A percentile compares a stretch with the other conserved stretches of the same genome.
phyloP scores from a whole-genome alignment of 2,888 invertebrate species.

The Dascillus cervinus region DNA sequence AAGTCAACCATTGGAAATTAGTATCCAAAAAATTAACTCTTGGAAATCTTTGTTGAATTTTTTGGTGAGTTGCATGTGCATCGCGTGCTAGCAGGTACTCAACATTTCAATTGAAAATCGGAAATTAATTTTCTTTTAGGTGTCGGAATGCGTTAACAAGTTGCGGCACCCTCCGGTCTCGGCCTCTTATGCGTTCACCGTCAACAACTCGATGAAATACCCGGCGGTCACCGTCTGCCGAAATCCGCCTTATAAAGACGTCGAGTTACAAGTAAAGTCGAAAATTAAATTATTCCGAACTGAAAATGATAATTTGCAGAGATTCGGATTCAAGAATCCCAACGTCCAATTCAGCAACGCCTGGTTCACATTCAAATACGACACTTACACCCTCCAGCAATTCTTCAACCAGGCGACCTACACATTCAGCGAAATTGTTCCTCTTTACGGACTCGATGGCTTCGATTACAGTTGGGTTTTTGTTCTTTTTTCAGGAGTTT shows the following conservation, averaged over 20 bases:
- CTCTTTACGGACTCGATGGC: conserved; percentile 49
- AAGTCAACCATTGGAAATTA: too few species aligned
- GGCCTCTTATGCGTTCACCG: conserved; percentile 58
- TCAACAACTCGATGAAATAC: conserved; percentile 58
- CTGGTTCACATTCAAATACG: conserved; percentile 54
- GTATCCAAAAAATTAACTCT: too few species aligned
- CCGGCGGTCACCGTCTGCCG: conserved; percentile 63
- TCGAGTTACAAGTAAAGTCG: conserved; percentile 47
- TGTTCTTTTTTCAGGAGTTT: too few species aligned
- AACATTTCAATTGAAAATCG: not conserved
- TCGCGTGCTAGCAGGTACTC: conserved; percentile 54
- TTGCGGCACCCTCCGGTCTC: conserved; percentile 55
- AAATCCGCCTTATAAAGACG: conserved; percentile 55
- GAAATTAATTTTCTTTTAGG: conserved; percentile 35
- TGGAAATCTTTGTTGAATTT: too few species aligned
- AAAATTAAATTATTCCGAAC: conserved; percentile 3
- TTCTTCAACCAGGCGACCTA: conserved; percentile 57
- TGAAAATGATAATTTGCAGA: conserved; percentile 31
- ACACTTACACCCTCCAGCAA: conserved; percentile 45
- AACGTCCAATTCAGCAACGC: conserved; percentile 39
- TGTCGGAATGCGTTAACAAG: conserved; percentile 53
- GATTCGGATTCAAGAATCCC: conserved; percentile 46
- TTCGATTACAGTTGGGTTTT: too few species aligned
- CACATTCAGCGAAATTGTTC: conserved; percentile 47
- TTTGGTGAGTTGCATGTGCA: conserved; percentile 46